Percentiles rank a stretch among this genome's conserved stretches.
These are phyloP conservation scores for Dermatemys mawii DNA, from an alignment of 2,113 vertebrate genomes.

Conservation along the genomic window DNA sequence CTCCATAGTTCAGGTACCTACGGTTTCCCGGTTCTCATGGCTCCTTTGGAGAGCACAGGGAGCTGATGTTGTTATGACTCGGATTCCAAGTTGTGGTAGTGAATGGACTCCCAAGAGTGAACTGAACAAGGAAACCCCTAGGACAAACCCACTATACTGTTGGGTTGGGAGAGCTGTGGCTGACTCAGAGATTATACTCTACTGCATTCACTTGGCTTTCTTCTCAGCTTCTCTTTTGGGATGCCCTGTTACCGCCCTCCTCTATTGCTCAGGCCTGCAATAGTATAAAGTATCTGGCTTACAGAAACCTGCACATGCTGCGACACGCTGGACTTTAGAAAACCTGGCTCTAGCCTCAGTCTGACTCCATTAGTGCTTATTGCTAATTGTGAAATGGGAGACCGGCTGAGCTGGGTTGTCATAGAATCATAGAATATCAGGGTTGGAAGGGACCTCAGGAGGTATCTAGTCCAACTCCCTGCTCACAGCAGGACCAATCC, in stretches of 20 bases:
- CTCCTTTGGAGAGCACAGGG: neutral
- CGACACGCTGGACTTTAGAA: neutral
- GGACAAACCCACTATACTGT: no score
- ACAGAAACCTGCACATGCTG: no score
- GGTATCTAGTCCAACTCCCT: no score
- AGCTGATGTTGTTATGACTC: neutral
- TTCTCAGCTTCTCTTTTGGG: neutral
- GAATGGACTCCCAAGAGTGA: neutral
- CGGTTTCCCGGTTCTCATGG: no score
- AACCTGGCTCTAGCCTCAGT: neutral
- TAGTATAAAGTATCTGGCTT: no score
- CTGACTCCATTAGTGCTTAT: neutral
- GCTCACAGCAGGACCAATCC: no score
- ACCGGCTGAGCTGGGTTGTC: neutral
- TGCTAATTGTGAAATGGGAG: neutral
- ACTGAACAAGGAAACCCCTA: neutral
- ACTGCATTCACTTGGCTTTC: neutral
- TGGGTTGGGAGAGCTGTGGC: no score
- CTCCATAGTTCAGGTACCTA: rapidly evolving
- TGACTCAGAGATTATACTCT: no score
- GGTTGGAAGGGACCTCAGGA: no score
- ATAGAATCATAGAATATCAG: no score
- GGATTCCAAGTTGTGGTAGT: neutral
- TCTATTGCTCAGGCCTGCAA: neutral
- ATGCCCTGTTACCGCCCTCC: neutral